phyloP scores from a whole-genome alignment of 2,888 invertebrate species.

The Sesamia inferens region DNA sequence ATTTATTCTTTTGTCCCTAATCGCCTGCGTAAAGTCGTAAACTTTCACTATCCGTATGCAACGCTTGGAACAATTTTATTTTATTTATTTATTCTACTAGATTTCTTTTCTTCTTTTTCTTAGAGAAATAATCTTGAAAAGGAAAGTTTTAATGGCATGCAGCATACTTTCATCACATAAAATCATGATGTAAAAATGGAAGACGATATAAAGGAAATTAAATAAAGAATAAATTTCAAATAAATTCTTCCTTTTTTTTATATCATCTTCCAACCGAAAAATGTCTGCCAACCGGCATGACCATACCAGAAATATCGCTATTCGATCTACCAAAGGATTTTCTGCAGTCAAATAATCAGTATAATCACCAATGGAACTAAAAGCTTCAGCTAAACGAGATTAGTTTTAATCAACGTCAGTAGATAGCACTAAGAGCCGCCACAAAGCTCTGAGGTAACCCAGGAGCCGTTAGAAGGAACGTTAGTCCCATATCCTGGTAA shows the following conservation, averaged over 20 bases:
- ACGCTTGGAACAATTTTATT: slow-evolving; percentile 38
- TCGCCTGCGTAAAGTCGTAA: slow-evolving; percentile 60
- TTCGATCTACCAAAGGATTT: neutral
- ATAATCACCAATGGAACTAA: slow-evolving; percentile 33
- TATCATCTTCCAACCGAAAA: neutral
- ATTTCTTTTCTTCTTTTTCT: slow-evolving; percentile 38
- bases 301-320: neutral
- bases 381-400: slow-evolving; percentile 42
- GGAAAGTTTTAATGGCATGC: slow-evolving; percentile 26
- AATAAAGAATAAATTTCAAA: too few species aligned
- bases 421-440: slow-evolving; percentile 41
- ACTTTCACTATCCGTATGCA: slow-evolving; percentile 53
- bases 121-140: slow-evolving; percentile 31
- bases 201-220: too few species aligned
- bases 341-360: slow-evolving; percentile 12
- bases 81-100: slow-evolving; percentile 24
- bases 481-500: slow-evolving; percentile 57
- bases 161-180: neutral
- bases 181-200: neutral
- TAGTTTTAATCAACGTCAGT: slow-evolving; percentile 62
- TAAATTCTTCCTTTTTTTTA: neutral
- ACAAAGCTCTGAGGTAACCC: slow-evolving; percentile 55
- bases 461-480: slow-evolving; percentile 53
- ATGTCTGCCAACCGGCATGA: neutral
- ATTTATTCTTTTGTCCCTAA: slow-evolving; percentile 60